Evolutionary conservation across 2,113 vertebrate species (phyloP).

Genomic region (Pteronura brasiliensis): DNA sequence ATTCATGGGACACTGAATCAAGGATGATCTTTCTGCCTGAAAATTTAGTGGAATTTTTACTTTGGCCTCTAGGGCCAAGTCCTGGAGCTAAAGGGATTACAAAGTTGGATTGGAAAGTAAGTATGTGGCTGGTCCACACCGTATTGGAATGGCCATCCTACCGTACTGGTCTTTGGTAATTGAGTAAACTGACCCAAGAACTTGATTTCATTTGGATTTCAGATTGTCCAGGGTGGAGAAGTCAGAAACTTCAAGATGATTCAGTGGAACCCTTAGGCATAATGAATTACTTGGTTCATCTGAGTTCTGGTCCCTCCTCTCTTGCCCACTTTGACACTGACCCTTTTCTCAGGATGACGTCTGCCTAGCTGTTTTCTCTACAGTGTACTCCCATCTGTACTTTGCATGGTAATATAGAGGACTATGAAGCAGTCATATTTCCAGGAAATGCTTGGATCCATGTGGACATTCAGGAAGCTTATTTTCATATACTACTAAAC

Average conservation of each 20-base stretch:
- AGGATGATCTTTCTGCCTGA: not conserved
- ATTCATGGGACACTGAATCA: not conserved
- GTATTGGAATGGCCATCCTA: not conserved
- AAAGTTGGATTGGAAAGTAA: not conserved
- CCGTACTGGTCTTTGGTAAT: not conserved
- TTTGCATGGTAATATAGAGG: constrained; percentile 15
- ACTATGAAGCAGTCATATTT: not conserved
- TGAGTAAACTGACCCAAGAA: not conserved
- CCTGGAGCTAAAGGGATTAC: not conserved
- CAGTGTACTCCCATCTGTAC: not conserved
- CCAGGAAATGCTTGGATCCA: constrained; percentile 35
- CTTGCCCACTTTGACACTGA: not conserved
- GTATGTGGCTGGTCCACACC: not conserved
- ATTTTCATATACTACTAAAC: not conserved
- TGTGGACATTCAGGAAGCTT: not conserved
- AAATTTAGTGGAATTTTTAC: not conserved
- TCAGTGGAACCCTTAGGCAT: constrained; percentile 24
- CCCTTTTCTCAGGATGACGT: constrained; percentile 32
- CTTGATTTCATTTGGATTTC: not conserved
- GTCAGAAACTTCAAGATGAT: constrained; percentile 16
- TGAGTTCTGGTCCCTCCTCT: not conserved
- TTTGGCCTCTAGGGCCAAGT: not conserved
- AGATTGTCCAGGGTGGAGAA: constrained; percentile 2
- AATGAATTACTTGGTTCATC: not conserved
- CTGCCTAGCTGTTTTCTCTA: constrained; percentile 5